phyloP scores from a whole-genome alignment of 2,888 invertebrate genomes.

The Thelaira solivaga region DNA sequence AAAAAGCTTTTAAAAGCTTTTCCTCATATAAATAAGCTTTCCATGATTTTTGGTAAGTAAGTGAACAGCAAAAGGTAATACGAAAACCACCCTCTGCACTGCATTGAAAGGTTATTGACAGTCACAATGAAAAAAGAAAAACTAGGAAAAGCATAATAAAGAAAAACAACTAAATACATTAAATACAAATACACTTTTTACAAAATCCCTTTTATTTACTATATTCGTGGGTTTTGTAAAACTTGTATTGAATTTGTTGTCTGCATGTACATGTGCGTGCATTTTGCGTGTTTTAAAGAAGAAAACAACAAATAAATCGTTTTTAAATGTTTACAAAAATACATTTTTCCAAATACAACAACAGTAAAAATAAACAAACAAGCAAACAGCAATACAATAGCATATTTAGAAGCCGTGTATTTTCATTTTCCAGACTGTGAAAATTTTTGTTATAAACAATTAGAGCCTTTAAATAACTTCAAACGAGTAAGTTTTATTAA shows the following conservation, averaged over 20 bases:
- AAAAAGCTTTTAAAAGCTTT: conserved; percentile 31
- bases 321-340: conserved; percentile 56
- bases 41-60: background rate
- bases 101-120: conserved; percentile 61
- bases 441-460: conserved; percentile 11
- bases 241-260: conserved; percentile 22
- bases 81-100: conserved; percentile 48
- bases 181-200: conserved; percentile 20
- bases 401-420: conserved; percentile 45
- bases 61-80: conserved; percentile 9
- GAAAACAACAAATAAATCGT: conserved; percentile 51
- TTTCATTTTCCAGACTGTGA: conserved; percentile 32
- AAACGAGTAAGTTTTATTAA: background rate
- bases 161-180: conserved; percentile 13
- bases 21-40: conserved; percentile 12
- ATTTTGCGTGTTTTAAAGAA: conserved; percentile 9
- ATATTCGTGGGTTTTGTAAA: conserved; percentile 37
- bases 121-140: conserved; percentile 9
- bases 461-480: background rate
- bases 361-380: conserved; percentile 1
- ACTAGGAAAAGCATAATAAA: conserved; percentile 13
- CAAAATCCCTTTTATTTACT: conserved; percentile 12
- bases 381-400: conserved; percentile 14
- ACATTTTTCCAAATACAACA: conserved; percentile 29
- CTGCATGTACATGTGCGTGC: conserved; percentile 23